Evolutionary conservation across 2,888 invertebrate species (phyloP).

Genomic region (Pseudococcus longispinus): DNA sequence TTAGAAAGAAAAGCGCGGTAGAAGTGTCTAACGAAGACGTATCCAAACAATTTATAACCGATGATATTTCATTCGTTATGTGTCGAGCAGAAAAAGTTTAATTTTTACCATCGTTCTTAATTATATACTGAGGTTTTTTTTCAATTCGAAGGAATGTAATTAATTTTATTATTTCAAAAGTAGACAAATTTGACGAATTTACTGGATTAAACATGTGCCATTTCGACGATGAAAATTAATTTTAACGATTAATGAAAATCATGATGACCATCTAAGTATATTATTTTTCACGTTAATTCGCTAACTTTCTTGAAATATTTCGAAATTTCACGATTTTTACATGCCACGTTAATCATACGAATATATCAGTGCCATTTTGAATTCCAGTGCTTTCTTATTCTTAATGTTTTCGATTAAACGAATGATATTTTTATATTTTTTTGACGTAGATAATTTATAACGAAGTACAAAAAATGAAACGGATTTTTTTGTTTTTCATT

Average conservation of each 20-base stretch:
- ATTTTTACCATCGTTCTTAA: slow-evolving; percentile 58
- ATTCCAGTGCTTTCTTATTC: slow-evolving; percentile 7
- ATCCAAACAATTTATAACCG: slow-evolving; percentile 72
- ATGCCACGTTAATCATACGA: not conserved
- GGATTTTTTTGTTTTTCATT: not conserved
- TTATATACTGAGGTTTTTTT: not conserved
- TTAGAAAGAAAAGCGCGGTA: slow-evolving; percentile 68
- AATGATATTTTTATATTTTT: not conserved
- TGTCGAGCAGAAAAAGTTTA: slow-evolving; percentile 86
- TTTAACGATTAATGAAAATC: not conserved
- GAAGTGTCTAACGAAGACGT: slow-evolving; percentile 51
- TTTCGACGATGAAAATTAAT: not conserved
- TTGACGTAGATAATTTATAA: not conserved
- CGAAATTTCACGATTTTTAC: not conserved
- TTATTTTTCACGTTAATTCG: not conserved
- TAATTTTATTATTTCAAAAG: not conserved
- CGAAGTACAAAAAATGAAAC: not conserved
- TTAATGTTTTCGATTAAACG: not conserved
- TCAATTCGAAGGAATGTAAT: not conserved
- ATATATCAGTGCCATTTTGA: not conserved
- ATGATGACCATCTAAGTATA: not conserved
- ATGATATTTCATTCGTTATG: slow-evolving; percentile 80
- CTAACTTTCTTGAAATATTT: no score
- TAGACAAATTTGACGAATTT: not conserved
- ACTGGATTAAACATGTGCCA: not conserved